A percentile compares a stretch with the other conserved stretches of the same genome.
Conservation (phyloP, 2,888 invertebrate species). For the Cosmia trapezina region DNA sequence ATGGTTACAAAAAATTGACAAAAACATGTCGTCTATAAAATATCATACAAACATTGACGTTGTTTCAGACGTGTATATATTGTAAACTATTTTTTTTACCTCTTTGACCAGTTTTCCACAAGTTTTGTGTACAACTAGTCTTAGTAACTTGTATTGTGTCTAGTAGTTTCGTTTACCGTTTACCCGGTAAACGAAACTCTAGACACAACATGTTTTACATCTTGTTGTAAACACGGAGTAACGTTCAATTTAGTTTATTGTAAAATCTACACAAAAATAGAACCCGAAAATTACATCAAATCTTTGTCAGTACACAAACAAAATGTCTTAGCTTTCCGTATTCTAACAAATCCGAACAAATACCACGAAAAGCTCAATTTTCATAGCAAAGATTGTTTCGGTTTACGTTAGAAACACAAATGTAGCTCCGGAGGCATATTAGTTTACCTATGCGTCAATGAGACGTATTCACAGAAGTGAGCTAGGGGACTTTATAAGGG, state of each 20-base stretch:
- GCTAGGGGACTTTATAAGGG: background rate
- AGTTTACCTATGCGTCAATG: constrained; percentile 33
- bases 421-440: constrained; percentile 22
- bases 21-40: no score
- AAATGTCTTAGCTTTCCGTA: background rate
- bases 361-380: constrained; percentile 25
- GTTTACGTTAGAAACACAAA: constrained; percentile 7
- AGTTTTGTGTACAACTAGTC: no score
- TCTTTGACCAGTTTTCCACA: no score
- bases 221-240: no score
- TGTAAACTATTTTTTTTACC: no score
- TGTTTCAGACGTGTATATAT: no score
- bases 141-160: no score
- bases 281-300: background rate
- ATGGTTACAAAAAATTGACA: no score
- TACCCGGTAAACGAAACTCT: no score
- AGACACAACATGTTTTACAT: no score
- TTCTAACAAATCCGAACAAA: constrained; percentile 2
- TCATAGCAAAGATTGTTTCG: constrained; percentile 36
- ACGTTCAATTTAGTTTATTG: background rate
- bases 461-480: constrained; percentile 23
- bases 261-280: background rate
- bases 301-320: constrained; percentile 6
- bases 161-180: no score
- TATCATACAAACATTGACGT: no score